Evolutionary conservation across 2,113 vertebrate genomes (phyloP).

Genomic region (Crotalus tigris): DNA sequence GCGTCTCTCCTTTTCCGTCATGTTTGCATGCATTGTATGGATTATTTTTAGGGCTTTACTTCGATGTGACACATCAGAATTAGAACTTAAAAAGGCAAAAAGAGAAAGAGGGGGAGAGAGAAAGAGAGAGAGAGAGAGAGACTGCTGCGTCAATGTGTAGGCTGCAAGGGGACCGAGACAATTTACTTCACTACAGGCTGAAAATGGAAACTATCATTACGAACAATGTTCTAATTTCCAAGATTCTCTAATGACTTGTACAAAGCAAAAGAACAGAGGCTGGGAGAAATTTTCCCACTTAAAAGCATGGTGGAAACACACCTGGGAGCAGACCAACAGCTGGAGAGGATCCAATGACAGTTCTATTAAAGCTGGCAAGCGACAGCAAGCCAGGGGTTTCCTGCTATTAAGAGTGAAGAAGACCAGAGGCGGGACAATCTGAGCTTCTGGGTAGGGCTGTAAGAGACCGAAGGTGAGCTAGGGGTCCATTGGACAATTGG

Average conservation of each 20-base stretch:
- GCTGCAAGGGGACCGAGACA: constrained; percentile 49
- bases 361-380: background rate
- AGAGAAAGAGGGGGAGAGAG: background rate
- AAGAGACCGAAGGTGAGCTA: background rate
- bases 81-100: background rate
- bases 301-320: background rate
- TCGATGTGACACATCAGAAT: constrained; percentile 13
- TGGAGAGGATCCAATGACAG: background rate
- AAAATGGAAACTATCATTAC: constrained; percentile 61
- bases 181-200: constrained; percentile 42
- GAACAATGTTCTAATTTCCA: constrained; percentile 9
- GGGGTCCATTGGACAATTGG: background rate
- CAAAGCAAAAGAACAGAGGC: background rate
- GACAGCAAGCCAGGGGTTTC: background rate
- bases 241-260: constrained; percentile 37
- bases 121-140: background rate
- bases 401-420: background rate
- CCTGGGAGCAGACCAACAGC: background rate
- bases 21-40: background rate
- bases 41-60: constrained; percentile 19
- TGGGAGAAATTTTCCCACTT: background rate
- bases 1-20: background rate
- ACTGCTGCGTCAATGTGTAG: constrained; percentile 50
- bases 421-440: background rate
- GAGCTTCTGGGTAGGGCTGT: background rate